phyloP scores from a whole-genome alignment of 2,113 vertebrate species.

The Cephalopholis sonnerati region DNA sequence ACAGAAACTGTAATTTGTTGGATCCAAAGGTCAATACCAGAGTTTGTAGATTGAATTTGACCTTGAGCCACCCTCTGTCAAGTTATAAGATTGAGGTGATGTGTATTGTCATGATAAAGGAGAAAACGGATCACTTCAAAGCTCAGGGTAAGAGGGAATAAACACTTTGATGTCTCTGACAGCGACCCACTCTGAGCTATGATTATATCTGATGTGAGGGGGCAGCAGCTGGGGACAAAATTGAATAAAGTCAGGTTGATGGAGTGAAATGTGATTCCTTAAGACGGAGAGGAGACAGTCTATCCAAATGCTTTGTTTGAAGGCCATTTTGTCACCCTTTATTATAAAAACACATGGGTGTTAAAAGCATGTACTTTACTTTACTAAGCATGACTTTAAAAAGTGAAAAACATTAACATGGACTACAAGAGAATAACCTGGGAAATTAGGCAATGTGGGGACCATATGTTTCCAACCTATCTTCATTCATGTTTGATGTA shows the following conservation, averaged over 20 bases:
- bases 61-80: constrained; percentile 27
- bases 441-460: neutral
- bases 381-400: too few species aligned
- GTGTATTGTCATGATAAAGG: neutral
- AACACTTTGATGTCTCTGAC: too few species aligned
- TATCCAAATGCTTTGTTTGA: too few species aligned
- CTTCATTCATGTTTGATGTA: neutral
- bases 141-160: neutral
- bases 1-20: constrained; percentile 12
- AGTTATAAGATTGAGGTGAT: constrained; percentile 12
- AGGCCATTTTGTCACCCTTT: too few species aligned
- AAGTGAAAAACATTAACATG: too few species aligned
- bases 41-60: constrained; percentile 29
- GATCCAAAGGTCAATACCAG: constrained; percentile 51
- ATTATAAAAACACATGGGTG: too few species aligned
- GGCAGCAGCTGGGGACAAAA: neutral
- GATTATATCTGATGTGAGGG: neutral
- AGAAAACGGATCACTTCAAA: neutral
- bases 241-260: neutral
- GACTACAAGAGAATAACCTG: neutral
- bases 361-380: too few species aligned
- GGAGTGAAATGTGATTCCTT: neutral
- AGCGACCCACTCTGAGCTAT: neutral
- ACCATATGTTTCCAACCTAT: too few species aligned
- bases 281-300: neutral